Conservation (phyloP, 1,140 invertebrate species). For the Drosophila sechellia region DNA sequence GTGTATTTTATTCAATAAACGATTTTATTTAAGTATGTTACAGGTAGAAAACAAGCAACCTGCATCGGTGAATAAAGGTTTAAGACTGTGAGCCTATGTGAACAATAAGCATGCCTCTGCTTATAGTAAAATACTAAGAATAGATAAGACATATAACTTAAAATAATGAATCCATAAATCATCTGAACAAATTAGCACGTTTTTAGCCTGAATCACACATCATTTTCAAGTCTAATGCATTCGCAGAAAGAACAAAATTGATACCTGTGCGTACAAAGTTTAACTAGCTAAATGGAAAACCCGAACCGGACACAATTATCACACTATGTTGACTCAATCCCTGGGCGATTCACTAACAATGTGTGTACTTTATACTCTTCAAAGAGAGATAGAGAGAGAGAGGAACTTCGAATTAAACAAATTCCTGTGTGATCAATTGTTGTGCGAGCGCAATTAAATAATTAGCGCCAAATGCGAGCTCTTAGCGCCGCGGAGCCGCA, state of each 20-base stretch:
- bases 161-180: too few species aligned
- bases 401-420: background rate
- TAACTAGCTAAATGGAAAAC: constrained; percentile 3
- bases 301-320: constrained; percentile 2
- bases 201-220: background rate
- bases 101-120: too few species aligned
- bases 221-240: background rate
- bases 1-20: too few species aligned
- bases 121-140: too few species aligned
- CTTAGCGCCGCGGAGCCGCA: constrained; percentile 43
- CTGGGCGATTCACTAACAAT: background rate
- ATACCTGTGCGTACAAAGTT: background rate
- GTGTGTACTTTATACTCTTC: background rate
- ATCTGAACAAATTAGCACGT: background rate
- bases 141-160: too few species aligned
- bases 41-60: too few species aligned
- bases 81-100: too few species aligned
- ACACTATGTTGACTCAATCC: constrained; percentile 5
- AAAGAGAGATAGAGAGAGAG: background rate
- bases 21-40: too few species aligned
- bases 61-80: too few species aligned
- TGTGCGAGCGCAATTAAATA: constrained; percentile 55
- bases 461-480: constrained; percentile 48
- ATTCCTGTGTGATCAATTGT: constrained; percentile 41
- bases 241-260: background rate